Percentiles rank a stretch among this genome's conserved stretches.
Evolutionary conservation across 23 tunicate genomes (phyloP).

Genomic region (Botrylloides violaceus): DNA sequence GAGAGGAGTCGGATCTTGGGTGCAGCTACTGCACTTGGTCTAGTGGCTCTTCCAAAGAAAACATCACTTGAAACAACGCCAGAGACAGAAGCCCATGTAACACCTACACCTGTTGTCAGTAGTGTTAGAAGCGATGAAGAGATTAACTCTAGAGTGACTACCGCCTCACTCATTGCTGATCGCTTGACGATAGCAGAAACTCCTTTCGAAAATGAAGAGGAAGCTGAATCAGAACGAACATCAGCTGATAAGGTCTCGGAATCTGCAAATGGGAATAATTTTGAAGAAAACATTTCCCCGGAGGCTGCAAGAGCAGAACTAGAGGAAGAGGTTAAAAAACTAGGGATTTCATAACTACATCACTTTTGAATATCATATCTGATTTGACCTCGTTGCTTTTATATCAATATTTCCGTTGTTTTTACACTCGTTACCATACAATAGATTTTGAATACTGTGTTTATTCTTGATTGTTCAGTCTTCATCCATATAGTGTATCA

Average conservation of each 20-base stretch:
- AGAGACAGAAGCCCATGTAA: not conserved
- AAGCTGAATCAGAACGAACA: not conserved
- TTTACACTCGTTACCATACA: no score
- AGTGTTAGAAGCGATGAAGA: not conserved
- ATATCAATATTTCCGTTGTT: no score
- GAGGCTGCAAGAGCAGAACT: constrained; percentile 14
- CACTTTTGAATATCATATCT: no score
- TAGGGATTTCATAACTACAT: not conserved
- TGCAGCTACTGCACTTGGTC: constrained; percentile 24
- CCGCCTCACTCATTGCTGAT: not conserved
- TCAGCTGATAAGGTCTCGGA: no score
- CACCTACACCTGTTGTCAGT: constrained; percentile 26
- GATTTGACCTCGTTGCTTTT: no score
- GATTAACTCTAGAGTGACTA: not conserved
- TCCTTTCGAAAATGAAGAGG: constrained; percentile 5
- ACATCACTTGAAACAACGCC: not conserved
- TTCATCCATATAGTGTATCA: no score
- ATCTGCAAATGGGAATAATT: constrained; percentile 4
- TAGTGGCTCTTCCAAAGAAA: not conserved
- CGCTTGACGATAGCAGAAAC: not conserved
- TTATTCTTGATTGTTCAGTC: no score
- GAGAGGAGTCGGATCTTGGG: not conserved
- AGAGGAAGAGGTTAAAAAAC: constrained; percentile 5
- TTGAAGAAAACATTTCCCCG: constrained; percentile 2
- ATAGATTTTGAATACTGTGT: no score